Percentiles rank a stretch among this genome's conserved stretches.
Evolutionary conservation across 2,888 invertebrate species (phyloP).

Genomic region (Napeogenes sylphis): DNA sequence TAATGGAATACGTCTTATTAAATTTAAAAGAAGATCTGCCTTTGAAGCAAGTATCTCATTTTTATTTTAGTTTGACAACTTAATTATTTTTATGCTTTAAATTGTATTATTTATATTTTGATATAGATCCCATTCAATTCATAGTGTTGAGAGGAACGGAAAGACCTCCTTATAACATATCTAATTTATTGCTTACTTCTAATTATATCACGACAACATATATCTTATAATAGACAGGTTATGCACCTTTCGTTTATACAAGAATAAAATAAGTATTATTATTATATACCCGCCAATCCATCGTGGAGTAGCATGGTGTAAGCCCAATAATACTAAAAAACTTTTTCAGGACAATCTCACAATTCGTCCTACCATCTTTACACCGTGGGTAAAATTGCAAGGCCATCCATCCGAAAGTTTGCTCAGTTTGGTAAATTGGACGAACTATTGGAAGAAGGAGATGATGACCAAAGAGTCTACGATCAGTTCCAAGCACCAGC

Average conservation of each 20-base stretch:
- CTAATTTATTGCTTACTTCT: neutral
- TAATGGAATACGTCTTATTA: too few relatives aligned
- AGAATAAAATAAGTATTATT: too few relatives aligned
- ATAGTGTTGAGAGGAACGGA: too few relatives aligned
- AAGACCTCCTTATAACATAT: neutral
- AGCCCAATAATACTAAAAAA: neutral
- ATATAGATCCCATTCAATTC: too few relatives aligned
- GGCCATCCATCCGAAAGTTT: constrained; percentile 86
- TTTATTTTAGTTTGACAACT: too few relatives aligned
- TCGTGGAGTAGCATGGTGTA: too few relatives aligned
- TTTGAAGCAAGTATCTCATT: too few relatives aligned
- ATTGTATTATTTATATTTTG: too few relatives aligned
- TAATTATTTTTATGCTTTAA: too few relatives aligned
- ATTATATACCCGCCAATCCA: too few relatives aligned
- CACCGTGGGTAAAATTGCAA: constrained; percentile 84
- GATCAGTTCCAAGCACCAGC: constrained; percentile 91
- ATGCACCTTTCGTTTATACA: constrained; percentile 16
- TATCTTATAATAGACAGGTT: constrained; percentile 28
- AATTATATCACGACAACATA: neutral
- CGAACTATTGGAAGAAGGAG: constrained; percentile 81
- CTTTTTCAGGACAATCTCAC: constrained; percentile 88
- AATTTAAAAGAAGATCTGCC: too few relatives aligned
- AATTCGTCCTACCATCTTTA: constrained; percentile 87
- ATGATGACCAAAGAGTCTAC: constrained; percentile 83
- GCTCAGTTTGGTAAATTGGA: constrained; percentile 90